Evolutionary conservation across 2,797 vertebrate genomes (phyloP).

Genomic region (Sebastes variabilis): DNA sequence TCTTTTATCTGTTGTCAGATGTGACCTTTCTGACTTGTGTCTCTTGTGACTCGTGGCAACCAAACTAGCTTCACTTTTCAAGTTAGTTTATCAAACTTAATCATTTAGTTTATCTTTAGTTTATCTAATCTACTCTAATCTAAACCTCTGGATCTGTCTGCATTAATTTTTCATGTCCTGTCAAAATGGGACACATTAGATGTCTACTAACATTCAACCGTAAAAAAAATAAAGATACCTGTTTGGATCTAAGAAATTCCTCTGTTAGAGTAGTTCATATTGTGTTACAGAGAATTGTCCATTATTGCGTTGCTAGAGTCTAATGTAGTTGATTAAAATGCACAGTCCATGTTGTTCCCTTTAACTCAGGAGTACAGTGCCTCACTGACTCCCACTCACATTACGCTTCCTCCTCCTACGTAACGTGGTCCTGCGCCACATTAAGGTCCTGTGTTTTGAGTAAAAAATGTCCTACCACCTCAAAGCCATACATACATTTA

Average conservation of each 20-base stretch:
- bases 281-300: neutral
- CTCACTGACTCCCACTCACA: conserved; percentile 15
- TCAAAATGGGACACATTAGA: neutral
- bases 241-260: neutral
- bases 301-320: neutral
- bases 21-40: neutral
- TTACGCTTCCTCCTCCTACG: neutral
- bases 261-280: neutral
- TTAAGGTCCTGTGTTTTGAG: neutral
- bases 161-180: neutral
- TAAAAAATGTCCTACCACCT: neutral
- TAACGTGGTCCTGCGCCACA: neutral
- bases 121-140: neutral
- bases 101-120: neutral
- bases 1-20: neutral
- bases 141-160: neutral
- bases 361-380: neutral
- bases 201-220: neutral
- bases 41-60: neutral
- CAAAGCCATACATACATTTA: neutral
- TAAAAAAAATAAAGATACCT: neutral
- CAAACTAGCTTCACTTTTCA: neutral
- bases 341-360: neutral
- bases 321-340: neutral
- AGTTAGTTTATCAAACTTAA: neutral